These are phyloP conservation scores for Platorchestia sp. DNA, from an alignment of 1,140 invertebrate genomes.

Conservation along the genomic window DNA sequence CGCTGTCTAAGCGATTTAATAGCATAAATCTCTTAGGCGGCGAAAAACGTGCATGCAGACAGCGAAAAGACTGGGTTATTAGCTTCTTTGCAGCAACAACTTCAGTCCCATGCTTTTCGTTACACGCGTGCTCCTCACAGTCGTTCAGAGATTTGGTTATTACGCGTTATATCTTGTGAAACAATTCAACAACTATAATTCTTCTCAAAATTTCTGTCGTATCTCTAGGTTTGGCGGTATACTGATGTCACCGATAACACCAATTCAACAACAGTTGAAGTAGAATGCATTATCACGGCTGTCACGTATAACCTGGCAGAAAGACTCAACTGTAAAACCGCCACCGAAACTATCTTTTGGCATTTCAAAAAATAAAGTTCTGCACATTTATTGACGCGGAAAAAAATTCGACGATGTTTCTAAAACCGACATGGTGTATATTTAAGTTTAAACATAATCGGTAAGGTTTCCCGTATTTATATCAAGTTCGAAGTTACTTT, in stretches of 20 bases:
- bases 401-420: too few species aligned
- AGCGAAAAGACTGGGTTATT: too few species aligned
- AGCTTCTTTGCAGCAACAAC: too few species aligned
- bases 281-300: neutral
- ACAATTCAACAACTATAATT: neutral
- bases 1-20: too few species aligned
- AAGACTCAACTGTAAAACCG: neutral
- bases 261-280: neutral
- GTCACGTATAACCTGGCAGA: neutral
- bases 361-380: neutral
- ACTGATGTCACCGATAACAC: neutral
- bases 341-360: neutral
- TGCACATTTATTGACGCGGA: neutral
- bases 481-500: neutral
- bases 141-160: too few species aligned
- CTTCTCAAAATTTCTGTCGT: neutral
- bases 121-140: neutral
- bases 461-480: neutral
- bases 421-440: neutral
- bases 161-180: neutral
- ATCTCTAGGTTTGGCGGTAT: neutral
- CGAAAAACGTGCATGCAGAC: too few species aligned
- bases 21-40: too few species aligned
- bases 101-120: neutral
- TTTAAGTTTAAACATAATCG: neutral